Conservation (phyloP, 2,113 vertebrate species). For the Salvator merianae region DNA sequence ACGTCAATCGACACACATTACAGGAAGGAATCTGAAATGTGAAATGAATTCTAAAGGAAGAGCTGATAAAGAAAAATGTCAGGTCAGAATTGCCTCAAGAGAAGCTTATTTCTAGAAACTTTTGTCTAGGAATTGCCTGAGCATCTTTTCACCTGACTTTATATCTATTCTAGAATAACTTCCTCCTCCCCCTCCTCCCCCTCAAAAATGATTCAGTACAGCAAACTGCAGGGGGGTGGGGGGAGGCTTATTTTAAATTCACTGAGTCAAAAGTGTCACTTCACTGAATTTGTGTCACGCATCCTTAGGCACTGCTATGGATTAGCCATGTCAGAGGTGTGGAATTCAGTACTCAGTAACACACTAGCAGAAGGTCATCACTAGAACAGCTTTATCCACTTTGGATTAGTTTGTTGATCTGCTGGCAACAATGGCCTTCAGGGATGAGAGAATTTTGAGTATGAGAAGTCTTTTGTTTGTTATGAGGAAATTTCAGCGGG, state of each 20-base stretch:
- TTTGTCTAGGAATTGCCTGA: neutral
- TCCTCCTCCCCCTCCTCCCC: no score
- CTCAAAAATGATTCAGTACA: neutral
- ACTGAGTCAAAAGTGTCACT: conserved; percentile 42
- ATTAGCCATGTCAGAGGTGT: conserved; percentile 44
- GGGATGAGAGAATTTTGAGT: neutral
- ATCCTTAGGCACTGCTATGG: conserved; percentile 16
- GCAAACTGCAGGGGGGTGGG: conserved; percentile 17
- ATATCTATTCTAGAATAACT: no score
- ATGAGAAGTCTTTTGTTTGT: conserved; percentile 1
- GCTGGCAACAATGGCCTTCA: neutral
- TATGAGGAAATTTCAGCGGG: neutral
- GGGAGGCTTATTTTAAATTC: conserved; percentile 17
- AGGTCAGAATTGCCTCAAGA: neutral
- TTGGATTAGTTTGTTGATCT: conserved; percentile 7
- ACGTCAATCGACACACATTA: no score
- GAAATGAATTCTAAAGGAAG: neutral
- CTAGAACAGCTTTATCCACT: conserved; percentile 2
- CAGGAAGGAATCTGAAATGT: neutral
- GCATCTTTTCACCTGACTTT: no score
- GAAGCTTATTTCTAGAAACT: neutral
- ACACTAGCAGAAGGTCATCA: neutral
- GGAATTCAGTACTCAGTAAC: conserved; percentile 38
- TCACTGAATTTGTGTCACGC: conserved; percentile 27
- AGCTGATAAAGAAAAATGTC: neutral